phyloP scores from a whole-genome alignment of 2,113 vertebrate species.

The Oreotragus oreotragus region DNA sequence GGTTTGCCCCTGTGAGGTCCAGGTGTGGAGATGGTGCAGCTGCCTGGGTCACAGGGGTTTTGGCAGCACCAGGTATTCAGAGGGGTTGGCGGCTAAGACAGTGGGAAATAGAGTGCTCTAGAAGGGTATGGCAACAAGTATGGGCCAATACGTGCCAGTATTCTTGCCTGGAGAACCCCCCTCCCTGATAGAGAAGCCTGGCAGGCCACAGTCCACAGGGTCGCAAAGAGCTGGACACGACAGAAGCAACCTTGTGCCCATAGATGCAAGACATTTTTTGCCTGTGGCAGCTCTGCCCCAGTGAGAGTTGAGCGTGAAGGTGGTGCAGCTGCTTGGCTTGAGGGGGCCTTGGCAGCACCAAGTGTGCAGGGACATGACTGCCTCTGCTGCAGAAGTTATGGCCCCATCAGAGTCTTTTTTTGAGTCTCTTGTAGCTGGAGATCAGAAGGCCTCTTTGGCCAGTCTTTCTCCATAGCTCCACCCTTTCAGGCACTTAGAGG shows the following conservation, averaged over 20 bases:
- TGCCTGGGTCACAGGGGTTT: neutral
- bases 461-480: neutral
- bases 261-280: neutral
- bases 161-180: neutral
- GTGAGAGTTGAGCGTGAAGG: accelerated
- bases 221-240: neutral
- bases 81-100: neutral
- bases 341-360: accelerated
- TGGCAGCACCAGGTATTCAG: neutral
- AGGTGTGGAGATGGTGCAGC: neutral
- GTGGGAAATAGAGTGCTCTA: neutral
- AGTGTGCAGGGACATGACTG: neutral
- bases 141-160: accelerated
- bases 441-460: neutral
- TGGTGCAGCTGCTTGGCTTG: neutral
- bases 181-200: neutral
- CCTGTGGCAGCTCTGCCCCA: neutral
- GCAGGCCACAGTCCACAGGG: neutral
- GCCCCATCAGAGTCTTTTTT: neutral
- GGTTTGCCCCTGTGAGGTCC: neutral
- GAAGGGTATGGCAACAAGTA: neutral
- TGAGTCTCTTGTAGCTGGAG: neutral
- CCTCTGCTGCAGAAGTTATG: neutral
- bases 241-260: accelerated
- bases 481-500: neutral